Evolutionary conservation across 2,797 vertebrate genomes (phyloP), one percentile per base, ranked within the genome.

Genomic region (Eulemur mongoz): DNA sequence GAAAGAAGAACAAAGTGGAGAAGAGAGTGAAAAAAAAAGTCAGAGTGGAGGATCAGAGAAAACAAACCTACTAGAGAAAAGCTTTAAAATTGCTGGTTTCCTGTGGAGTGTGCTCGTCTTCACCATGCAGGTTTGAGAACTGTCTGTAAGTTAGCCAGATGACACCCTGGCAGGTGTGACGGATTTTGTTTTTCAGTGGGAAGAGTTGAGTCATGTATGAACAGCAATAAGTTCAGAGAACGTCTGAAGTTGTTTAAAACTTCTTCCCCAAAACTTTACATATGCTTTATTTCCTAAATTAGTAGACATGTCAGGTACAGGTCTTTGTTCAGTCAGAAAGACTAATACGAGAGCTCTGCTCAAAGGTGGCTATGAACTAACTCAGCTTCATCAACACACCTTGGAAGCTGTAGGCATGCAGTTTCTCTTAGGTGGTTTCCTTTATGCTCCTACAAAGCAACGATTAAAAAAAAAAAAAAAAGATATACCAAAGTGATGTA

Each of bases 401-500:
- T 20, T 59, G 3, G 0, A 86, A 52, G 7, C 0, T 43, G 48
- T 8, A 4, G 23, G 3, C 22, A 23, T 18, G 75, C 23, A 35
- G 54, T 17, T 70, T 75, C 35, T 72, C 45, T 23, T n/a, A 6
- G 52, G 40, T n/a, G 65, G 70, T 86, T 90, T 35, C 25, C 10
- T 79, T 83, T 35, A 32, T 32, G 48, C 45, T 13, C 43, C 38
- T 70, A 13, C 54, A 86, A 97, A 97, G 35, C 61, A 89, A 91
- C n/a, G 80, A 0, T n/a, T 72, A 96, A 69, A 25, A 67, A 35
- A n/a, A 67, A 17, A 67, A 93, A 43, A 85, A 95, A 63, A 67
- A 27, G 73, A 80, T 17, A 91, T 45, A 23, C 52, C 79, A 87
- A 96, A 91, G 65, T 0, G 17, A 43, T 13, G 27, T 52, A 79